These are phyloP conservation scores for Diabrotica undecimpunctata DNA, from an alignment of 1,140 invertebrate species.

Conservation along the genomic window DNA sequence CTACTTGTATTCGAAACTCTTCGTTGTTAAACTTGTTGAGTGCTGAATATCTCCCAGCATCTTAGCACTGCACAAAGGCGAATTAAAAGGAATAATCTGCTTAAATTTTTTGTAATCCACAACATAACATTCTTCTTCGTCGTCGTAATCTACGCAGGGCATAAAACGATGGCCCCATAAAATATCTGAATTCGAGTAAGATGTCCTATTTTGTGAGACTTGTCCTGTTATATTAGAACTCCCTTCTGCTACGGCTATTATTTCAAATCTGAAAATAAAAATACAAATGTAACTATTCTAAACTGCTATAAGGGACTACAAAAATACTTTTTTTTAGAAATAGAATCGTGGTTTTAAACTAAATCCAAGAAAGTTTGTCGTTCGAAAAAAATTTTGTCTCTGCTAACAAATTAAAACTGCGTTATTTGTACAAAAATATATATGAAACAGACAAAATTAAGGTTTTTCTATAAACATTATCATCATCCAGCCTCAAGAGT, in stretches of 20 bases:
- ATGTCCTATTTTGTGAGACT: slow-evolving; percentile 69
- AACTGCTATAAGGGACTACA: no score
- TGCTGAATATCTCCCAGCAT: slow-evolving; percentile 31
- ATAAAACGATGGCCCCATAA: slow-evolving; percentile 81
- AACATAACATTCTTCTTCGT: slow-evolving; percentile 24
- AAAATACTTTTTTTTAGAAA: no score
- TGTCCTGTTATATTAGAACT: slow-evolving; percentile 75
- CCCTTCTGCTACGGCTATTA: slow-evolving; percentile 81
- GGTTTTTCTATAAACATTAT: no score
- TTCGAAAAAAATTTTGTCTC: no score
- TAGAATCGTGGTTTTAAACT: no score
- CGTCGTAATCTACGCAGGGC: slow-evolving; percentile 37
- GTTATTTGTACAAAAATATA: no score
- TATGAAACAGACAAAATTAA: no score
- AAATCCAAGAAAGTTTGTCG: no score
- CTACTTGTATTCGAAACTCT: no score
- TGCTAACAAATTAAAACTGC: no score
- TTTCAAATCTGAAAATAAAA: slow-evolving; percentile 65
- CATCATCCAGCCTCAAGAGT: no score
- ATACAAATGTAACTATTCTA: background rate
- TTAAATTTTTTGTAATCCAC: slow-evolving; percentile 74
- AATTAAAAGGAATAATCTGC: slow-evolving; percentile 85
- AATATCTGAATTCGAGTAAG: slow-evolving; percentile 78
- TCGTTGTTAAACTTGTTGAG: background rate
- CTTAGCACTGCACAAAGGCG: slow-evolving; percentile 81